Evolutionary conservation across 1,140 invertebrate genomes (phyloP).

Genomic region (Drosophila funebris): DNA sequence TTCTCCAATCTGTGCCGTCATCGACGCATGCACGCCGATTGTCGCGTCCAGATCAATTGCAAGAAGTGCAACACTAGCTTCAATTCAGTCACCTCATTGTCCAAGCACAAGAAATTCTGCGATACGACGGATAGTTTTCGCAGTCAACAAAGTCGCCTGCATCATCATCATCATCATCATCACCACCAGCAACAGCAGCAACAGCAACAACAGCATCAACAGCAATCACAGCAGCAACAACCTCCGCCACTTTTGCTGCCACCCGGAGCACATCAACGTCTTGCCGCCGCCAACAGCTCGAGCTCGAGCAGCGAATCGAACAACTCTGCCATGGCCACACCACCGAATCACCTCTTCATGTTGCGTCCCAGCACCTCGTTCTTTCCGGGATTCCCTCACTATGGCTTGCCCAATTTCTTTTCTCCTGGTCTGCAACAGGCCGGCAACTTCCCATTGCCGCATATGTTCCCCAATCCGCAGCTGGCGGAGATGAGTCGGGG

Average conservation of each 20-base stretch:
- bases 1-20: conserved; percentile 99
- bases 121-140: conserved; percentile 86
- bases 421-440: conserved; percentile 74
- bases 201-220: conserved; percentile 21
- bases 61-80: conserved; percentile 96
- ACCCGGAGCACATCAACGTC: conserved; percentile 19
- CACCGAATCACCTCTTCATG: conserved; percentile 88
- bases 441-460: conserved; percentile 85
- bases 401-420: conserved; percentile 81
- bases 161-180: conserved; percentile 52
- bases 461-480: conserved; percentile 84
- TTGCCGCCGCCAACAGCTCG: conserved; percentile 3
- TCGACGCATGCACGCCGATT: conserved; percentile 98
- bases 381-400: conserved; percentile 84
- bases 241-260: conserved; percentile 20
- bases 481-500: conserved; percentile 60
- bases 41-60: conserved; percentile 95
- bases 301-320: conserved; percentile 35
- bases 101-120: conserved; percentile 94
- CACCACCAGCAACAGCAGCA: conserved; percentile 55
- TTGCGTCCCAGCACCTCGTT: conserved; percentile 84
- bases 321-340: conserved; percentile 83
- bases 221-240: conserved; percentile 3
- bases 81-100: conserved; percentile 92
- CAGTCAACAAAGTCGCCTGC: conserved; percentile 30